Evolutionary conservation across 2,113 vertebrate species (phyloP).

Genomic region (Camelus bactrianus): DNA sequence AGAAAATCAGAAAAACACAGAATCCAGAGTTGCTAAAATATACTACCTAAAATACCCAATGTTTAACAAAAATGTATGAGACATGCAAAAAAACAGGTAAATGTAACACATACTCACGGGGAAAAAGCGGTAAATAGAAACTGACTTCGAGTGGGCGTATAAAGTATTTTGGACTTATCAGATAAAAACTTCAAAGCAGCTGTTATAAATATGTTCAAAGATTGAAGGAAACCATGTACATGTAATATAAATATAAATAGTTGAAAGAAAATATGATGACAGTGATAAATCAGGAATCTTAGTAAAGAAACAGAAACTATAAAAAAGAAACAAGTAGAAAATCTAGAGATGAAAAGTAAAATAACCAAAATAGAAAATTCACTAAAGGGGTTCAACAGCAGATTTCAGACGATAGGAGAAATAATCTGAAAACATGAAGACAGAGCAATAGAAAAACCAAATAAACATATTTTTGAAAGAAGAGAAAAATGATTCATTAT

Average conservation of each 20-base stretch:
- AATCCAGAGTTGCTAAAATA: background rate
- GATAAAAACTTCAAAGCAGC: background rate
- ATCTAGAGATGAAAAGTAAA: conserved; percentile 18
- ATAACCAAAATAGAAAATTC: conserved; percentile 4
- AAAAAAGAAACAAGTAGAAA: background rate
- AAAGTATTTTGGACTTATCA: background rate
- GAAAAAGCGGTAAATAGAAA: background rate
- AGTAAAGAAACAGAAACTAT: background rate
- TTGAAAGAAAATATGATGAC: background rate
- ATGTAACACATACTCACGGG: background rate
- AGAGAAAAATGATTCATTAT: background rate
- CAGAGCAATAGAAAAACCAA: background rate
- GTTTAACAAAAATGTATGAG: background rate
- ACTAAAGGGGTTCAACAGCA: background rate
- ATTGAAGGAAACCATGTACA: background rate
- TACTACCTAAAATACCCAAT: background rate
- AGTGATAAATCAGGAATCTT: background rate
- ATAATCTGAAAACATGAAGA: background rate
- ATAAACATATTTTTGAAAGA: background rate
- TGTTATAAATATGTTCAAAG: background rate
- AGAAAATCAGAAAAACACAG: background rate
- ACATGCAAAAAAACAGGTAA: background rate
- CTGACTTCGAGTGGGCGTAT: background rate
- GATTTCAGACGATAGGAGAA: background rate
- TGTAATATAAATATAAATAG: background rate